A percentile compares a stretch with the other conserved stretches of the same genome.
phyloP scores from a whole-genome alignment of 2,113 vertebrate genomes.

The Axis porcinus region DNA sequence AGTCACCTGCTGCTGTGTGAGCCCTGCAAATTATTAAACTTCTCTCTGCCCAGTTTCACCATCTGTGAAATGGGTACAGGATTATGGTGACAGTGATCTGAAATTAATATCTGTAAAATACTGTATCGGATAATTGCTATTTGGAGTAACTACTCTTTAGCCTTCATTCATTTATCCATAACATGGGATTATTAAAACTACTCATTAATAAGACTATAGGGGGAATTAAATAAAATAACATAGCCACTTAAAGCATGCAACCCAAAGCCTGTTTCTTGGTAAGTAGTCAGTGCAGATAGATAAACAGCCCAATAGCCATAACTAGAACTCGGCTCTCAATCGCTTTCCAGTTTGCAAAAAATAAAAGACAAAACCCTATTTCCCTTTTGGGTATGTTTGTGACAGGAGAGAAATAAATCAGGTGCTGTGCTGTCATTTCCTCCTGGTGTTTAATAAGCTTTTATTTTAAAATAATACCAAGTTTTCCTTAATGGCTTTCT shows the following conservation, averaged over 20 bases:
- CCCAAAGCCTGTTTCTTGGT: background rate
- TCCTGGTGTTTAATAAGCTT: slow-evolving; percentile 18
- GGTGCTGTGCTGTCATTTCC: background rate
- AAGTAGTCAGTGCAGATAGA: fast-evolving
- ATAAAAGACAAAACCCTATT: too few relatives aligned
- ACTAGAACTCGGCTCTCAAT: background rate
- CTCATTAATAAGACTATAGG: background rate
- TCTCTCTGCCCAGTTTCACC: background rate
- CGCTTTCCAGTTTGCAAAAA: background rate
- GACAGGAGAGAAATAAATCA: background rate
- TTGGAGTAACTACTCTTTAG: background rate
- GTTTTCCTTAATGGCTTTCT: slow-evolving; percentile 14
- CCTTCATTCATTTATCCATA: background rate
- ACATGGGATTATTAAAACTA: background rate
- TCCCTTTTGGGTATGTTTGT: background rate
- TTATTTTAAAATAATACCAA: slow-evolving; percentile 9
- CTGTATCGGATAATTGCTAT: background rate
- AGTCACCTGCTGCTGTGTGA: background rate
- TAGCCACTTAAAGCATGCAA: background rate
- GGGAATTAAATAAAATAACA: background rate
- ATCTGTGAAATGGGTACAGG: background rate
- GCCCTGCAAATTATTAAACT: background rate
- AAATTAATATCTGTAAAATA: background rate
- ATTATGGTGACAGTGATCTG: background rate
- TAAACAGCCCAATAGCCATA: background rate